These are phyloP conservation scores for Petrocephalus sullivani DNA, from an alignment of 2,797 vertebrate genomes.

Conservation along the genomic window DNA sequence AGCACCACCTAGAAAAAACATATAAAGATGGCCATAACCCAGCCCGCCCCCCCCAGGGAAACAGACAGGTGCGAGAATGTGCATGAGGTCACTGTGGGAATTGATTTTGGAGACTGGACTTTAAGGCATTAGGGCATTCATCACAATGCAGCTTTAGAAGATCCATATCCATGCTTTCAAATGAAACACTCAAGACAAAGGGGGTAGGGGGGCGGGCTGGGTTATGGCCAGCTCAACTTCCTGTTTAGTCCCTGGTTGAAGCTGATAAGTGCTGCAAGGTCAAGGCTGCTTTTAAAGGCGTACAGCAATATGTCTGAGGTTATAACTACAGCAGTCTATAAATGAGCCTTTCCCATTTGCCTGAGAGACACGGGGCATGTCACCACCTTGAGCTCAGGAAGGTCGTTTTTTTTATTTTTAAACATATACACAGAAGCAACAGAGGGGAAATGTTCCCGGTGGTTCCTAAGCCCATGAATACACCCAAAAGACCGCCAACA, in stretches of 20 bases:
- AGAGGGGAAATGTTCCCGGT: not conserved
- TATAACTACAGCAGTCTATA: not conserved
- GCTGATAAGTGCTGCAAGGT: not conserved
- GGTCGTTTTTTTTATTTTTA: not conserved
- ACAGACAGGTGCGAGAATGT: not conserved
- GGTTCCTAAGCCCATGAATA: not conserved
- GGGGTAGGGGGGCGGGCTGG: not conserved
- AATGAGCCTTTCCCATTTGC: not conserved
- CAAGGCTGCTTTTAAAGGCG: not conserved
- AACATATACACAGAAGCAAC: not conserved
- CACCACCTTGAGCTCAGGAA: not conserved
- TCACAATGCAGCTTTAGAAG: not conserved
- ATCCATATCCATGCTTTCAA: not conserved
- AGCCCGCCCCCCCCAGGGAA: not conserved
- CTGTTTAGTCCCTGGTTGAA: not conserved
- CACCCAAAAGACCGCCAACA: not conserved
- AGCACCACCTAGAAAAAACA: not conserved
- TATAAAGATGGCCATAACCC: no score
- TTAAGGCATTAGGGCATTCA: not conserved
- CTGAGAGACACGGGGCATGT: not conserved
- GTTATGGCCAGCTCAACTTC: slow-evolving; percentile 5
- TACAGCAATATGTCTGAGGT: not conserved
- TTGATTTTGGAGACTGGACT: not conserved
- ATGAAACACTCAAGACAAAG: not conserved
- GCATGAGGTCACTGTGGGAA: no score